Evolutionary conservation across 92 coral and sea anemone species (phyloP).

Genomic region (Epizoanthus fatuus): DNA sequence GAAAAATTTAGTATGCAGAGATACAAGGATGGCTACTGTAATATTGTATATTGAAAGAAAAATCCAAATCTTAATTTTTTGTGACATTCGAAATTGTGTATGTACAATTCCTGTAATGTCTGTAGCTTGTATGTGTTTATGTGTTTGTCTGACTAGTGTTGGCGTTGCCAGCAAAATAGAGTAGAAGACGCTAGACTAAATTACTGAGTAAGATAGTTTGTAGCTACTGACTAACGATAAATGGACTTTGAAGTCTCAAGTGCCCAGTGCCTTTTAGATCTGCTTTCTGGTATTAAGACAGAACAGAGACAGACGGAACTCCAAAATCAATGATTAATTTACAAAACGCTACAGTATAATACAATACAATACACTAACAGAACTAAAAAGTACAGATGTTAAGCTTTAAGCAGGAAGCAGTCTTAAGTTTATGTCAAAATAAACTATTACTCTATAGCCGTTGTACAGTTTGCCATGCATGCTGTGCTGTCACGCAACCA

Average conservation of each 20-base stretch:
- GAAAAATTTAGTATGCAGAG: constrained; percentile 64
- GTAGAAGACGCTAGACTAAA: constrained; percentile 13
- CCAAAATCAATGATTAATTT: constrained; percentile 77
- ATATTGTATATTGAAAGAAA: constrained; percentile 79
- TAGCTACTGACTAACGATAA: constrained; percentile 33
- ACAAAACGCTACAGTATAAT: constrained; percentile 45
- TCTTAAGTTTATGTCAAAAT: constrained; percentile 97
- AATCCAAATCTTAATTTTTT: constrained; percentile 77
- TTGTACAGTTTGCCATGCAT: constrained; percentile 68
- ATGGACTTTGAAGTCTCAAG: constrained; percentile 51
- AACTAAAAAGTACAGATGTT: constrained; percentile 78
- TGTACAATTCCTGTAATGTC: constrained; percentile 41
- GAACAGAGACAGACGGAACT: constrained; percentile 56
- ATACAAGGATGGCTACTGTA: constrained; percentile 52
- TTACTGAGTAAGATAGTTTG: constrained; percentile 30
- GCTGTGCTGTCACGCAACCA: background rate
- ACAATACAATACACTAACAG: constrained; percentile 32
- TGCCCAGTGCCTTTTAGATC: constrained; percentile 54
- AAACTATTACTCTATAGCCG: constrained; percentile 92
- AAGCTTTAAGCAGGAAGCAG: constrained; percentile 93
- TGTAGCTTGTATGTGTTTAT: constrained; percentile 29
- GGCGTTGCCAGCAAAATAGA: constrained; percentile 63
- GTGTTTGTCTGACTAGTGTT: constrained; percentile 47
- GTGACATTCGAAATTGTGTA: constrained; percentile 65
- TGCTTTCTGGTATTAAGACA: constrained; percentile 48